Conservation (phyloP, 2,113 vertebrate species). For the Aix galericulata region DNA sequence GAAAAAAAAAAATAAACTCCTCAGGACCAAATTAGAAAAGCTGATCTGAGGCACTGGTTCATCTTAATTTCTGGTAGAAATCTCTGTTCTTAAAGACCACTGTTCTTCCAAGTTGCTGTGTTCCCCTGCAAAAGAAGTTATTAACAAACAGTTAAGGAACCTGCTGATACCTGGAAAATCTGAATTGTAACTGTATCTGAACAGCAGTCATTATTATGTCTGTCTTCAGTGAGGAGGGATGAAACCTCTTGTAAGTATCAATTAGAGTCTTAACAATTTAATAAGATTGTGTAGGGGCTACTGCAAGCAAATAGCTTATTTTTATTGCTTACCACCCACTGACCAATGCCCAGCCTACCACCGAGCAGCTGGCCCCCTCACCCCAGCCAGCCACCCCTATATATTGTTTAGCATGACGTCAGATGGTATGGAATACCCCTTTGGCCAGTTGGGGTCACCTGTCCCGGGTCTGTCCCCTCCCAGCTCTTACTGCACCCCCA, state of each 20-base stretch:
- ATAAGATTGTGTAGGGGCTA: neutral
- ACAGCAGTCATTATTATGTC: neutral
- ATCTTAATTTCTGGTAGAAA: neutral
- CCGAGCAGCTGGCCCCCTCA: too few relatives aligned
- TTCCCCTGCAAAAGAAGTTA: neutral
- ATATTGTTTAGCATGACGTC: too few relatives aligned
- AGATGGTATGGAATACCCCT: too few relatives aligned
- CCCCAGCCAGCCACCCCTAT: too few relatives aligned
- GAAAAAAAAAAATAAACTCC: neutral
- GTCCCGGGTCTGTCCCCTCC: too few relatives aligned
- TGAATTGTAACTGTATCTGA: neutral
- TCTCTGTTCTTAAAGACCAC: neutral
- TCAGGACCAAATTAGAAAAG: neutral
- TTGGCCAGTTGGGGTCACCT: too few relatives aligned
- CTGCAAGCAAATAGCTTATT: neutral
- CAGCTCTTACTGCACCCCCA: too few relatives aligned
- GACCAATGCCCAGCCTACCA: too few relatives aligned
- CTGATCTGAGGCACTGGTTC: fast-evolving
- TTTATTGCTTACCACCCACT: neutral
- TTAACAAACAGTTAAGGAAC: neutral
- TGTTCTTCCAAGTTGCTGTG: neutral
- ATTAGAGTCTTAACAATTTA: neutral
- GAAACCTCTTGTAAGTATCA: neutral
- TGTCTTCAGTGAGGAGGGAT: neutral
- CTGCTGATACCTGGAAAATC: neutral